Conservation (phyloP, 2,888 invertebrate species). For the Chouioia cunea region DNA sequence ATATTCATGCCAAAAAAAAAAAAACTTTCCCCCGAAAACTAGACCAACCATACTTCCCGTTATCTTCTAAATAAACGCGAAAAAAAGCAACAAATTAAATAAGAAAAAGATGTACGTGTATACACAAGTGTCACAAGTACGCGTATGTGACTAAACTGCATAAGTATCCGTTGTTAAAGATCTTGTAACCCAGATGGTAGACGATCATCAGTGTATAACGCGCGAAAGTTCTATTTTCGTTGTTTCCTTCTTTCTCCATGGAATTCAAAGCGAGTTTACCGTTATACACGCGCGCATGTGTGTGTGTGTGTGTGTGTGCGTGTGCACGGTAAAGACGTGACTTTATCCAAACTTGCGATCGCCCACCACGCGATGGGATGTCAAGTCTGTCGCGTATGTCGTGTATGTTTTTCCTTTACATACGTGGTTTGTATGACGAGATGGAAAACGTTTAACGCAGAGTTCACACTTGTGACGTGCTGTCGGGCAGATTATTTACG, state of each 20-base stretch:
- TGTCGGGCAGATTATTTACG: too few relatives aligned
- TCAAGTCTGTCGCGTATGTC: neutral
- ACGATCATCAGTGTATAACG: too few relatives aligned
- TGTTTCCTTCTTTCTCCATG: too few relatives aligned
- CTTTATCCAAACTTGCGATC: slow-evolving; percentile 19
- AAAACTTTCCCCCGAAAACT: neutral
- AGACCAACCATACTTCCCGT: neutral
- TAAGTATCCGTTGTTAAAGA: slow-evolving; percentile 3
- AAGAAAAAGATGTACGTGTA: neutral
- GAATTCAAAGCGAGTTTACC: too few relatives aligned
- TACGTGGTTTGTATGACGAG: neutral
- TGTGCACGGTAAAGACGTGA: neutral
- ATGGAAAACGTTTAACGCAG: slow-evolving; percentile 12
- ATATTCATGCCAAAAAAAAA: neutral
- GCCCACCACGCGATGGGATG: too few relatives aligned
- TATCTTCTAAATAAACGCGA: neutral
- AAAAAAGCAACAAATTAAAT: slow-evolving; percentile 10
- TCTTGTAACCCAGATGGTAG: slow-evolving; percentile 39
- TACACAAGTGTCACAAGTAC: slow-evolving; percentile 16
- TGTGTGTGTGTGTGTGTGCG: too few relatives aligned
- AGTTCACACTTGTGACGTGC: neutral
- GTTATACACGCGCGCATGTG: too few relatives aligned
- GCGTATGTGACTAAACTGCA: slow-evolving; percentile 25
- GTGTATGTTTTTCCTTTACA: neutral
- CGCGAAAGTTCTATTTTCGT: slow-evolving; percentile 37